Evolutionary conservation across 2,797 vertebrate species (phyloP).

Genomic region (Phataginus tricuspis): DNA sequence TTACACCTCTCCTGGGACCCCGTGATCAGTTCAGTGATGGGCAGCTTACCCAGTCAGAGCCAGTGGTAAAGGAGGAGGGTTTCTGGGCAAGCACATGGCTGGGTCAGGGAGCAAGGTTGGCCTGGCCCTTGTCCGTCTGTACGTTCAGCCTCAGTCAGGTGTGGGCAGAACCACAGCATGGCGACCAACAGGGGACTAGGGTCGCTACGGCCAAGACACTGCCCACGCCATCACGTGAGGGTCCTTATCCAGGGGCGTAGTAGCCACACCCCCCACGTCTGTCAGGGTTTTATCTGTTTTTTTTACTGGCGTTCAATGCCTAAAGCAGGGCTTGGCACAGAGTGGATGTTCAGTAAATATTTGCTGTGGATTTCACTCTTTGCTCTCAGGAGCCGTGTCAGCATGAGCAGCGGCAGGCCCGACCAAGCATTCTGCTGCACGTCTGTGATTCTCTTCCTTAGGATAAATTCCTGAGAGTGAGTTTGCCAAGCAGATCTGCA

Average conservation of each 20-base stretch:
- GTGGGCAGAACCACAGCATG: too few relatives aligned
- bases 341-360: background rate
- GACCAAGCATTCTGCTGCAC: accelerated
- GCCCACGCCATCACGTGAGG: background rate
- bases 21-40: too few relatives aligned
- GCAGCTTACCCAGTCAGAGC: too few relatives aligned
- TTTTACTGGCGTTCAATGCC: accelerated
- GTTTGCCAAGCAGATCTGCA: background rate
- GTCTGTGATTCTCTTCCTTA: background rate
- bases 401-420: accelerated
- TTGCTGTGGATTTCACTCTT: background rate
- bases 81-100: too few relatives aligned
- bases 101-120: too few relatives aligned
- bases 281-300: background rate
- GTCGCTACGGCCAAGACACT: accelerated
- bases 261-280: background rate
- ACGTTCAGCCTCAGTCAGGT: background rate
- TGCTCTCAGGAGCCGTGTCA: background rate
- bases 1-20: too few relatives aligned
- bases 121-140: accelerated
- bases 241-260: accelerated
- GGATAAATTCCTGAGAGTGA: background rate
- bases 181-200: background rate
- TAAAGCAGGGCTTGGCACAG: accelerated
- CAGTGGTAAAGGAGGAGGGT: too few relatives aligned